These are phyloP conservation scores for Hyposmocoma kahamanoa DNA, from an alignment of 1,140 invertebrate species.

Conservation along the genomic window DNA sequence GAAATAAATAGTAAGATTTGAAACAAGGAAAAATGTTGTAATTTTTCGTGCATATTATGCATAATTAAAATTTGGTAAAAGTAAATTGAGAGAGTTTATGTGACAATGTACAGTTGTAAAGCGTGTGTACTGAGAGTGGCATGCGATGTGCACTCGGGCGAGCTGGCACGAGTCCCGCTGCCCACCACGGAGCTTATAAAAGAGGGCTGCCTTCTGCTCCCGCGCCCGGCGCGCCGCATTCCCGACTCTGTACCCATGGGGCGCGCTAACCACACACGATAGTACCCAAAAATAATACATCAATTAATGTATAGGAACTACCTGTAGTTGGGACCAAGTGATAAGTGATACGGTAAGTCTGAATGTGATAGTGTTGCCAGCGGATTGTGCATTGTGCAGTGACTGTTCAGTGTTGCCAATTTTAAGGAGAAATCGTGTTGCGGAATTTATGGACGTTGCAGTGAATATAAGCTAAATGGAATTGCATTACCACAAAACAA, in stretches of 20 bases:
- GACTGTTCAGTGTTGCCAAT: slow-evolving; percentile 51
- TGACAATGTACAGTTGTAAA: too few relatives aligned
- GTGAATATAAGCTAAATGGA: slow-evolving; percentile 12
- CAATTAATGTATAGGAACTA: slow-evolving; percentile 47
- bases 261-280: slow-evolving; percentile 63
- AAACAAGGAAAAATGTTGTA: too few relatives aligned
- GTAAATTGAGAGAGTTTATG: too few relatives aligned
- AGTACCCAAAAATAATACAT: slow-evolving; percentile 51
- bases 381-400: slow-evolving; percentile 57
- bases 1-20: not conserved
- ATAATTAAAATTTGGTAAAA: too few relatives aligned
- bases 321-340: slow-evolving; percentile 64
- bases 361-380: slow-evolving; percentile 43
- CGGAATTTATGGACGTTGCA: slow-evolving; percentile 35
- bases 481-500: slow-evolving; percentile 10
- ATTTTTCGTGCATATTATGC: too few relatives aligned
- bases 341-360: slow-evolving; percentile 70
- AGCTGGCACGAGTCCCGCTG: slow-evolving; percentile 55
- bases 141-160: too few relatives aligned
- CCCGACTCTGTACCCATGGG: slow-evolving; percentile 61
- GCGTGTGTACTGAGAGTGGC: too few relatives aligned
- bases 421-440: slow-evolving; percentile 24
- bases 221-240: slow-evolving; percentile 62
- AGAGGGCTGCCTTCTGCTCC: slow-evolving; percentile 50
- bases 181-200: slow-evolving; percentile 67